These are phyloP conservation scores for Eudemis profundana DNA, from an alignment of 2,888 invertebrate species.

Conservation along the genomic window DNA sequence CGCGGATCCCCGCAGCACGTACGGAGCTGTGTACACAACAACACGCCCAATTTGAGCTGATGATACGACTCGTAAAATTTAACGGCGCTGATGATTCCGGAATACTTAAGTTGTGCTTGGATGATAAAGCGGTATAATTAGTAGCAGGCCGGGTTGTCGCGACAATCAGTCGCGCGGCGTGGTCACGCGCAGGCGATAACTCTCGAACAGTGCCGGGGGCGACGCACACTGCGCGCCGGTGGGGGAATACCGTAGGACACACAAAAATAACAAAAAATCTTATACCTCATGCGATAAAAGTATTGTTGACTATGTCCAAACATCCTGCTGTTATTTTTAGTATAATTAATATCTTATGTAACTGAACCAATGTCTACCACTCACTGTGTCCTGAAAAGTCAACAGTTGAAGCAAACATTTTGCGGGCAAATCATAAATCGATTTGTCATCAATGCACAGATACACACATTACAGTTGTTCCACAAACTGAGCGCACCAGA, in stretches of 20 bases:
- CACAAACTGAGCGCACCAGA: no score
- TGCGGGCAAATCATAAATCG: no score
- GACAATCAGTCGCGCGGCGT: conserved; percentile 31
- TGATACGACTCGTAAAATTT: conserved; percentile 27
- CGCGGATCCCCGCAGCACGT: not conserved
- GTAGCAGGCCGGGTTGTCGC: conserved; percentile 25
- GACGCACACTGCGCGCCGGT: conserved; percentile 10
- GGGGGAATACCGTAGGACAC: not conserved
- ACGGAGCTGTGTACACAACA: not conserved
- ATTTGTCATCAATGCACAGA: no score
- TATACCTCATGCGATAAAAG: no score
- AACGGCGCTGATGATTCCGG: conserved; percentile 14
- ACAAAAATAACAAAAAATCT: no score
- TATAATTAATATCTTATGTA: no score
- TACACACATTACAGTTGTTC: no score
- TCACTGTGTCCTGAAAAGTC: no score
- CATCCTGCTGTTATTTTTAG: no score
- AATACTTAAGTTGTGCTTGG: conserved; percentile 21
- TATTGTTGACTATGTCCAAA: no score
- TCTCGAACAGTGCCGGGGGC: conserved; percentile 22
- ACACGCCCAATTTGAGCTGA: conserved; percentile 9
- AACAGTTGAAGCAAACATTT: no score
- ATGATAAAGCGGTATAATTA: conserved; percentile 38
- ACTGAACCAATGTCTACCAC: no score
- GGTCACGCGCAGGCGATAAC: conserved; percentile 49